These are phyloP conservation scores for Apogon hyalosoma DNA, from an alignment of 2,797 vertebrate genomes.

Conservation along the genomic window DNA sequence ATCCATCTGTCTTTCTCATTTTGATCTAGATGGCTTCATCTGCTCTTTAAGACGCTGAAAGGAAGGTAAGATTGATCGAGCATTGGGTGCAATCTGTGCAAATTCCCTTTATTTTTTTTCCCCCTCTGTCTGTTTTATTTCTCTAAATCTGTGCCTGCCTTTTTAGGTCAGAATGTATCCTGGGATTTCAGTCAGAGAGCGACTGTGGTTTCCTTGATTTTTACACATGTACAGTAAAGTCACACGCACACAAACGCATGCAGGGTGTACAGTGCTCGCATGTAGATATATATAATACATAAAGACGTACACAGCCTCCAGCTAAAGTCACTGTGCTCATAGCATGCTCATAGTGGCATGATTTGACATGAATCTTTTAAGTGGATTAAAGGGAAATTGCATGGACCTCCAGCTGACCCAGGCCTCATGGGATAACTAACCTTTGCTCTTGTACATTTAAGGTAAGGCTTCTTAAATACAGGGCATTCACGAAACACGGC, in stretches of 20 bases:
- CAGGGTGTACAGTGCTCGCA: slow-evolving; percentile 2
- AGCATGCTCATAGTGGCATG: slow-evolving; percentile 48
- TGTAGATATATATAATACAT: not conserved
- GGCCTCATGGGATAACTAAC: slow-evolving; percentile 45
- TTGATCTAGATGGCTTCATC: slow-evolving; percentile 49
- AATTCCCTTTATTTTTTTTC: slow-evolving; percentile 16
- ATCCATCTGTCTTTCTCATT: slow-evolving; percentile 14
- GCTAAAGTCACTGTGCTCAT: slow-evolving; percentile 49
- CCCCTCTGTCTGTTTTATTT: not conserved
- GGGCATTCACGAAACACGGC: slow-evolving; percentile 41
- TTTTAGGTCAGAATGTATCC: slow-evolving; percentile 22
- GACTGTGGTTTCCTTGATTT: not conserved
- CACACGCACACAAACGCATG: slow-evolving; percentile 13
- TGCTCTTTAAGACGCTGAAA: slow-evolving; percentile 22
- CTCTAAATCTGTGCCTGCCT: not conserved
- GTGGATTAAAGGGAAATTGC: slow-evolving; percentile 62
- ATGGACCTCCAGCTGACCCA: slow-evolving; percentile 52
- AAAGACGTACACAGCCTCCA: slow-evolving; percentile 32
- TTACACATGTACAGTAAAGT: slow-evolving; percentile 23
- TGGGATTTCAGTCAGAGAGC: slow-evolving; percentile 16
- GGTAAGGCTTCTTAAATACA: slow-evolving; percentile 47
- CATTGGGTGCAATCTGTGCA: not conserved
- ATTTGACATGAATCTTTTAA: slow-evolving; percentile 78
- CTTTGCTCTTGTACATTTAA: slow-evolving; percentile 43
- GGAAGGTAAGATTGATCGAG: slow-evolving; percentile 25